Evolutionary conservation across 2,888 invertebrate species (phyloP).

Genomic region (Brachyopa scutellaris): DNA sequence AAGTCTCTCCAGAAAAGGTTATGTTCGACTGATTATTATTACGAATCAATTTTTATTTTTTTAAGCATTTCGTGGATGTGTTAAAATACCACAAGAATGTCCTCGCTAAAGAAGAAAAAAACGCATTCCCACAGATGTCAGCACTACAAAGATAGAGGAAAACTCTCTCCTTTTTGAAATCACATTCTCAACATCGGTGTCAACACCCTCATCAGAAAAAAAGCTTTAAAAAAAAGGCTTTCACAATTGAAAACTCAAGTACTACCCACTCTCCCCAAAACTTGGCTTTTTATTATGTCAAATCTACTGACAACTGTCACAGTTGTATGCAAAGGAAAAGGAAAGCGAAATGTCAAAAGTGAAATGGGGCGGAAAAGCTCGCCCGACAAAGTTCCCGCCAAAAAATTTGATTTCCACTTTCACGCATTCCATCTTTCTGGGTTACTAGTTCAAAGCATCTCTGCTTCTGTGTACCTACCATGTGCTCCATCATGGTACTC

Average conservation of each 20-base stretch:
- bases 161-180: neutral
- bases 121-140: constrained; percentile 54
- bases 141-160: constrained; percentile 21
- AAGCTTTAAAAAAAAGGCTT: constrained; percentile 24
- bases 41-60: too few relatives aligned
- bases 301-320: neutral
- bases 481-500: constrained; percentile 34
- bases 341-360: constrained; percentile 14
- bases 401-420: constrained; percentile 27
- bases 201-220: neutral
- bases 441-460: constrained; percentile 68
- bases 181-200: neutral
- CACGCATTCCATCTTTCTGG: constrained; percentile 56
- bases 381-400: constrained; percentile 46
- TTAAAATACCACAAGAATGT: neutral
- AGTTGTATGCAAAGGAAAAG: neutral
- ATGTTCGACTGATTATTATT: too few relatives aligned
- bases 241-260: neutral
- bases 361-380: constrained; percentile 51
- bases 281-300: neutral
- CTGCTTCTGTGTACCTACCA: constrained; percentile 41
- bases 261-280: too few relatives aligned
- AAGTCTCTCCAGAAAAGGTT: too few relatives aligned
- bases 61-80: neutral
- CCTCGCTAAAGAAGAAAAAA: neutral